Conservation (phyloP, 1,140 invertebrate genomes). For the Prorops nasuta region DNA sequence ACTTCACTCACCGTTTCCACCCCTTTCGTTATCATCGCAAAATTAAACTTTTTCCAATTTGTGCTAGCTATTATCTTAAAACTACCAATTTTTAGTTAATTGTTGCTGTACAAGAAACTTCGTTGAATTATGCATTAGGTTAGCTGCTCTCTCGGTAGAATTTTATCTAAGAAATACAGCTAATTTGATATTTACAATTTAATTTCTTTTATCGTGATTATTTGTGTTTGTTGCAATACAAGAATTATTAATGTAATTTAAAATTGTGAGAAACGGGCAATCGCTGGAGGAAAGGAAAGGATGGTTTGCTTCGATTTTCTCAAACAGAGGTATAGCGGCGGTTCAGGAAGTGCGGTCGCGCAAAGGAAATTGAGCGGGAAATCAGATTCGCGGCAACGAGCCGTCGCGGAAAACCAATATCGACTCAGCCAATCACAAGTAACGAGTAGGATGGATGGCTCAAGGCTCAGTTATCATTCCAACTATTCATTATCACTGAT, state of each 20-base stretch:
- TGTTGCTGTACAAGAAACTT: too few species aligned
- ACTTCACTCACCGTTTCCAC: too few species aligned
- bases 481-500: background rate
- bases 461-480: background rate
- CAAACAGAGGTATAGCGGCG: background rate
- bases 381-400: background rate
- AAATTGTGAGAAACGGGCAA: background rate
- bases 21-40: too few species aligned
- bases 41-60: too few species aligned
- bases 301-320: background rate
- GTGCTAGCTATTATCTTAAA: too few species aligned
- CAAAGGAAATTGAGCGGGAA: background rate
- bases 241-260: background rate
- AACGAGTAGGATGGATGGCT: background rate
- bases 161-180: too few species aligned
- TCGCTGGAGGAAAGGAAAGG: background rate
- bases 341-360: background rate
- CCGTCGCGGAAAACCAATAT: background rate
- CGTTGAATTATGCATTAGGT: too few species aligned
- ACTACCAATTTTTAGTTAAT: too few species aligned
- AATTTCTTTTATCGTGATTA: background rate
- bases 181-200: background rate
- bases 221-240: background rate
- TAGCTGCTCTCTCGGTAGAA: too few species aligned
- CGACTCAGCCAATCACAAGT: background rate